These are phyloP conservation scores for Drosophila chauvacae DNA, from an alignment of 1,140 invertebrate species.

Conservation along the genomic window DNA sequence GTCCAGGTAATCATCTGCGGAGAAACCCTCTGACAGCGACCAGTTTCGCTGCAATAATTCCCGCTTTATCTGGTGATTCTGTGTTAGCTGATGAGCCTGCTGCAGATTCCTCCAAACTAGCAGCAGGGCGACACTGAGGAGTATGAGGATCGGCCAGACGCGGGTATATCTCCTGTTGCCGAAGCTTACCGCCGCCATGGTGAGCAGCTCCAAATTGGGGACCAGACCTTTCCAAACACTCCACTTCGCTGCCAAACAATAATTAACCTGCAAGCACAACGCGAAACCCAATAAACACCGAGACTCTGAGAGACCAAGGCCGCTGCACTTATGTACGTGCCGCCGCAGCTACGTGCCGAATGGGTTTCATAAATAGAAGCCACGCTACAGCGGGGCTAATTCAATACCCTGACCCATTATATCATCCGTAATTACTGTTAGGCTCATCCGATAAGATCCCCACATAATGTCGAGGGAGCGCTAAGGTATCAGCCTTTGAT, in stretches of 20 bases:
- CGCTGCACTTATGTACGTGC: conserved; percentile 5
- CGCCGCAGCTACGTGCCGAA: conserved; percentile 1
- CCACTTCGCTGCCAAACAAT: not conserved
- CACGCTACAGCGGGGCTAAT: too few relatives aligned
- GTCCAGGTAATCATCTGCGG: not conserved
- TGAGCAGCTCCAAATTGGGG: not conserved
- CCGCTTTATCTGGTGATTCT: not conserved
- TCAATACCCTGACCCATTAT: conserved; percentile 13
- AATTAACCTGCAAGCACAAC: conserved; percentile 8
- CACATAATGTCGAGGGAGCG: not conserved
- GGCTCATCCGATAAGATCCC: conserved; percentile 14
- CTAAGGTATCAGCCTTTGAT: not conserved
- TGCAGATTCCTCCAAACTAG: conserved; percentile 46
- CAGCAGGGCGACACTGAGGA: conserved; percentile 21
- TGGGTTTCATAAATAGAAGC: not conserved
- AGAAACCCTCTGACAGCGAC: not conserved
- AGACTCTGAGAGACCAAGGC: not conserved
- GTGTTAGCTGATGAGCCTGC: not conserved
- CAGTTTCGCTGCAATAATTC: not conserved
- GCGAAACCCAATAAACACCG: conserved; percentile 1
- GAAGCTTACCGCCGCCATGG: conserved; percentile 1
- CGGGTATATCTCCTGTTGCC: conserved; percentile 26
- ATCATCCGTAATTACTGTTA: conserved; percentile 17
- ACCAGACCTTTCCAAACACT: not conserved
- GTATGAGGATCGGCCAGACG: conserved; percentile 28